phyloP scores from a whole-genome alignment of 1,140 invertebrate genomes.

The Littorina saxatilis region DNA sequence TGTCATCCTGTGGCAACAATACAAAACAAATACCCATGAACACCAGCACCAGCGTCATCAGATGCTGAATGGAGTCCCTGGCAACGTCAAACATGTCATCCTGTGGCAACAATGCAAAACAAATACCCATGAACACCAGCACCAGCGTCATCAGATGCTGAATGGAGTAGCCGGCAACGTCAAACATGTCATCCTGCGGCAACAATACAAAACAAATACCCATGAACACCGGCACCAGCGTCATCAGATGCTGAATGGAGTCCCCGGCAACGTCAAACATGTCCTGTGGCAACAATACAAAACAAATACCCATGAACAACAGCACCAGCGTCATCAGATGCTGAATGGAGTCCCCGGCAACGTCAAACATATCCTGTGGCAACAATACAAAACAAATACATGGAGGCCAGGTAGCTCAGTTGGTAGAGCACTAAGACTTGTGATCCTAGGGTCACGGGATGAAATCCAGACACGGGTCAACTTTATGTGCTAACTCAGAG shows the following conservation, averaged over 20 bases:
- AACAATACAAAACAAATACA: too few relatives aligned
- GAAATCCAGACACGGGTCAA: too few relatives aligned
- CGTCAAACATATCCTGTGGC: too few relatives aligned
- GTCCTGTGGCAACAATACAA: slow-evolving; percentile 48
- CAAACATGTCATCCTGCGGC: slow-evolving; percentile 64
- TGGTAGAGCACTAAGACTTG: too few relatives aligned
- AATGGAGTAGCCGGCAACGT: slow-evolving; percentile 54
- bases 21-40: slow-evolving; percentile 81
- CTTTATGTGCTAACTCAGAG: too few relatives aligned
- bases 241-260: slow-evolving; percentile 81
- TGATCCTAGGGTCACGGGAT: too few relatives aligned
- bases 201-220: slow-evolving; percentile 76
- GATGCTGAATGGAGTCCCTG: slow-evolving; percentile 71
- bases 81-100: slow-evolving; percentile 70
- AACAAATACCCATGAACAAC: too few relatives aligned
- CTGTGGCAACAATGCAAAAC: too few relatives aligned
- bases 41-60: slow-evolving; percentile 84
- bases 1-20: slow-evolving; percentile 49
- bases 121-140: slow-evolving; percentile 84
- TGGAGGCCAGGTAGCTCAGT: too few relatives aligned
- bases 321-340: too few relatives aligned
- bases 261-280: slow-evolving; percentile 65
- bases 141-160: slow-evolving; percentile 84
- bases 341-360: too few relatives aligned
- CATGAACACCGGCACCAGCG: slow-evolving; percentile 82